These are phyloP conservation scores for Xenops minutus DNA, from an alignment of 2,797 vertebrate genomes.

Conservation along the genomic window DNA sequence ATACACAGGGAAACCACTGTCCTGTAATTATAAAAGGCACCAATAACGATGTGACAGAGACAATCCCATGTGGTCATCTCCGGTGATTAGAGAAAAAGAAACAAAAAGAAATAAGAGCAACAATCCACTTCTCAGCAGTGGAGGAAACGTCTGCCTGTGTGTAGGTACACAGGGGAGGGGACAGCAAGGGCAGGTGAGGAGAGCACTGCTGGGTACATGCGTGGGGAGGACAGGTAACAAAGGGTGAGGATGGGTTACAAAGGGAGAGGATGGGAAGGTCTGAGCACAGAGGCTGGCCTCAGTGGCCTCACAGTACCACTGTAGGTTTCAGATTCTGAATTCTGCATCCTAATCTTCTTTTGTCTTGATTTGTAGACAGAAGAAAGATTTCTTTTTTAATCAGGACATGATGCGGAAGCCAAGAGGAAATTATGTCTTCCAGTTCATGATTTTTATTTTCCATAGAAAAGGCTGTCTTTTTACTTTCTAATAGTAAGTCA, in stretches of 20 bases:
- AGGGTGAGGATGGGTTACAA: neutral
- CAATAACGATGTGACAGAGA: neutral
- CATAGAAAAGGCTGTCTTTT: neutral
- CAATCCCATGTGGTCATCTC: neutral
- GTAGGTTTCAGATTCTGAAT: neutral
- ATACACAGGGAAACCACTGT: neutral
- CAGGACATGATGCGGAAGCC: neutral
- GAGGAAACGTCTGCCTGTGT: neutral
- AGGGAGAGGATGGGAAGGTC: neutral
- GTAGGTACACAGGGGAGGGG: neutral
- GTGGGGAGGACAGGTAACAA: neutral
- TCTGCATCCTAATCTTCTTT: neutral
- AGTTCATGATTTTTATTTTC: neutral
- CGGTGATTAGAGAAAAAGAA: neutral
- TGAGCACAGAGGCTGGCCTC: neutral
- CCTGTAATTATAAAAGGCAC: neutral
- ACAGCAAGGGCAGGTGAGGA: fast-evolving
- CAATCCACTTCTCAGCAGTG: neutral
- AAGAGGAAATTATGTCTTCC: slow-evolving; percentile 22
- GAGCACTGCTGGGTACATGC: fast-evolving
- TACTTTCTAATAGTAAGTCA: neutral
- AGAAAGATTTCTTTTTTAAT: slow-evolving; percentile 30
- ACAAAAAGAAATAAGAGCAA: neutral
- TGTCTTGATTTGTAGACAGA: neutral
- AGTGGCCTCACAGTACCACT: neutral